Evolutionary conservation across 2,113 vertebrate genomes (phyloP), one percentile per base, ranked within the genome.

Genomic region (Semicossyphus pulcher): DNA sequence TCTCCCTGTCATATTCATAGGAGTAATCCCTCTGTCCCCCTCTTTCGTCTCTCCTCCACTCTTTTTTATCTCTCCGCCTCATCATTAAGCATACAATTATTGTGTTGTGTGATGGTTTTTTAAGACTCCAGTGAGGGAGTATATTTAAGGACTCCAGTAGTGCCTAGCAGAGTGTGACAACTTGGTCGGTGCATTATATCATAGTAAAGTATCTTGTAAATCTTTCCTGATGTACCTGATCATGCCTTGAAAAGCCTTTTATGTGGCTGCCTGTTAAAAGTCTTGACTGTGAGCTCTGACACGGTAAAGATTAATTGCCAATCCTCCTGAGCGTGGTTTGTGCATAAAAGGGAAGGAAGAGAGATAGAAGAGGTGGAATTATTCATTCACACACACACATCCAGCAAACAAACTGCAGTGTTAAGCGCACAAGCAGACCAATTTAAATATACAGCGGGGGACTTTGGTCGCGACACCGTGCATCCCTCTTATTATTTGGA

Each of bases 391-490:
- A 57, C 53, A 56, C 32, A 48, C 52, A 42, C 5, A 63, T 39
- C 15, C 36, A 67, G 10, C 23, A 51, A 44, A 23, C 6, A 1
- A 45, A 61, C 37, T 1, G 49, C 5, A 16, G 21, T 37, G 31
- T 37, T 59, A 25, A 49, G 23, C 16, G 1, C 71, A 56, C 36
- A n/a, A 60, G 21, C 60, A 48, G 76, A 76, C 32, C 60, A 66
- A 81, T 88, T 86, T 84, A 60, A 76, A 84, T 81, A 63, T 79
- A 34, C 78, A 84, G 83, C 81, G 61, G 74, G 68, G 65, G 29
- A 41, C 68, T 75, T 69, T 54, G 36, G 53, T 68, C 5, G 4
- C 6, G 6, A 68, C 67, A 28, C 21, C 37, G 64, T 58, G 81
- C 47, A 1, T 58, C 16, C 37, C 47, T 41, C 36, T 61, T 15